Percentiles rank a stretch among this genome's conserved stretches.
Evolutionary conservation across 1,140 invertebrate genomes (phyloP).

Genomic region (Cyphomyrmex costatus): DNA sequence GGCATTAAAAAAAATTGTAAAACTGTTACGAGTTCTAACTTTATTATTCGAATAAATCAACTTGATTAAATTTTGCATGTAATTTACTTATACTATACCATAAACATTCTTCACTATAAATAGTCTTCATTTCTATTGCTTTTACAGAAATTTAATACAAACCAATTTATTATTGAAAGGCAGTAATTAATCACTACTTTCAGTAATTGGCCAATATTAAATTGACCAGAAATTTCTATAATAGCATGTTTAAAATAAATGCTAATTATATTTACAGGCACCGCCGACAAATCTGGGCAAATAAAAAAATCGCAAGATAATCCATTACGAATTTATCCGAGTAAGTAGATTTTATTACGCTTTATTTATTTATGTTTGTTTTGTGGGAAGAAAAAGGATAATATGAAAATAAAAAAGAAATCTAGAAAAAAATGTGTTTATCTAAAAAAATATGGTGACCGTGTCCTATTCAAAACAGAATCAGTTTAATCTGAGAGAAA

Average conservation of each 20-base stretch:
- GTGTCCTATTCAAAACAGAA: neutral
- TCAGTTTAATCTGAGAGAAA: neutral
- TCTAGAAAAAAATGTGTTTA: neutral
- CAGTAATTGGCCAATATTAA: no score
- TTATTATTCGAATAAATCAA: neutral
- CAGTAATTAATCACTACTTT: no score
- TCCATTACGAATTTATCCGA: constrained; percentile 80
- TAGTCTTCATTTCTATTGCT: neutral
- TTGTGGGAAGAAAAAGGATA: neutral
- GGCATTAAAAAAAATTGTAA: no score
- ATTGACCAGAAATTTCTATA: no score
- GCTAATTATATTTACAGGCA: constrained; percentile 74
- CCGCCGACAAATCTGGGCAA: constrained; percentile 5
- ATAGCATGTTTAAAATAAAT: neutral
- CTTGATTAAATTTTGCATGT: neutral
- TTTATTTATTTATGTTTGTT: constrained; percentile 37
- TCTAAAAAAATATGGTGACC: neutral
- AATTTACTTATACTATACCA: neutral
- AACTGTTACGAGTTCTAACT: neutral
- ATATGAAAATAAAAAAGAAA: neutral
- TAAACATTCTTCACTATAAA: neutral
- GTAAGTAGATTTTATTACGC: constrained; percentile 75
- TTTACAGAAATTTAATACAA: no score
- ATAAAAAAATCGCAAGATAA: constrained; percentile 52
- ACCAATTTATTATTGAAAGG: no score